These are phyloP conservation scores for Acrossocheilus wenchowensis DNA, from an alignment of 2,797 vertebrate genomes.

Conservation along the genomic window DNA sequence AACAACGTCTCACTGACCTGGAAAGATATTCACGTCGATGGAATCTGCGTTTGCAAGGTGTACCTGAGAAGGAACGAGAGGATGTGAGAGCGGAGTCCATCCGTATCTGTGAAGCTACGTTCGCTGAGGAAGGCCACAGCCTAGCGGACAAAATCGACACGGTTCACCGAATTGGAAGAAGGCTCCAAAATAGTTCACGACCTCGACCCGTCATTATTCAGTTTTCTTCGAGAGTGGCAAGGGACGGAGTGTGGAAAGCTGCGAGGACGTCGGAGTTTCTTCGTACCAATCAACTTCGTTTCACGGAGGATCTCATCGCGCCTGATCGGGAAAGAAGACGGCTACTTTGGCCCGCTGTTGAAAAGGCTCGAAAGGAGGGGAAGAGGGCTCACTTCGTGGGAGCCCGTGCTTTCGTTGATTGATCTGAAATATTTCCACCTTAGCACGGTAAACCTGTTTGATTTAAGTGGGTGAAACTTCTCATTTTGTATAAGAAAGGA, in stretches of 20 bases:
- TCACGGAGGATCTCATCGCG: constrained; percentile 14
- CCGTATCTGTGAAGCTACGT: too few relatives aligned
- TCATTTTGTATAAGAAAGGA: background rate
- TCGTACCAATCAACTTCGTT: background rate
- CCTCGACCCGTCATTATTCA: constrained; percentile 1
- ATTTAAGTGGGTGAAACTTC: background rate
- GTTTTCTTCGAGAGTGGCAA: background rate
- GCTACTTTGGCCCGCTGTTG: constrained; percentile 7
- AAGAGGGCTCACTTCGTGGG: background rate
- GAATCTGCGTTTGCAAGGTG: too few relatives aligned
- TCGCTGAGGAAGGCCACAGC: background rate
- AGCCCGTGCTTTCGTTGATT: constrained; percentile 12
- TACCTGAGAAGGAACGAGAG: too few relatives aligned
- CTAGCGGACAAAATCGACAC: constrained; percentile 19
- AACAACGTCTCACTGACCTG: too few relatives aligned
- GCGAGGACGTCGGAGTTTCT: constrained; percentile 11
- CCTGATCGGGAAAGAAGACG: background rate
- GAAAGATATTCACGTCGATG: too few relatives aligned
- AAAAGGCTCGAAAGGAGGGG: background rate
- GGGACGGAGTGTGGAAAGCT: constrained; percentile 27
- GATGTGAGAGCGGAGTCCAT: too few relatives aligned
- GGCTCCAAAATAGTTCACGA: background rate
- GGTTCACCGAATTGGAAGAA: background rate
- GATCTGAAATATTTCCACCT: constrained; percentile 8
- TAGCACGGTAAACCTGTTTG: background rate